Evolutionary conservation across 2,797 vertebrate species (phyloP).

Genomic region (Premnoplex brunnescens): DNA sequence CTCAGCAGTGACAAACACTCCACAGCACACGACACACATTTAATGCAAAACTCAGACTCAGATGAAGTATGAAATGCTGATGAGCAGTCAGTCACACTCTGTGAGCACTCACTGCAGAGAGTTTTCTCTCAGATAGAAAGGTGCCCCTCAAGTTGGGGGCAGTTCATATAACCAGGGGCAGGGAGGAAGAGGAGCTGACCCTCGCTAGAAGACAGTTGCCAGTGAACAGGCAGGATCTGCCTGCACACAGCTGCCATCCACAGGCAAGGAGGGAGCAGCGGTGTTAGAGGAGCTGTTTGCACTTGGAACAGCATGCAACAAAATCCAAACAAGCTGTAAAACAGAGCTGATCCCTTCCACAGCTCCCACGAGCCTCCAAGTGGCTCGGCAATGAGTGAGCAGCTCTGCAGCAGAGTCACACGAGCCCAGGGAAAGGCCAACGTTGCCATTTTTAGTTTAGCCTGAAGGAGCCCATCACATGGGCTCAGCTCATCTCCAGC

Average conservation of each 20-base stretch:
- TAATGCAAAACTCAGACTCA: conserved; percentile 20
- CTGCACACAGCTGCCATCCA: conserved; percentile 39
- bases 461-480: neutral
- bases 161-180: neutral
- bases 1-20: conserved; percentile 21
- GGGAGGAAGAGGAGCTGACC: neutral
- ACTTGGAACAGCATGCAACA: conserved; percentile 48
- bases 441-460: neutral
- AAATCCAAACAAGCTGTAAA: conserved; percentile 46
- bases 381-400: conserved; percentile 14
- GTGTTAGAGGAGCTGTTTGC: conserved; percentile 33
- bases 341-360: conserved; percentile 1
- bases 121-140: neutral
- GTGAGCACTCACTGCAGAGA: neutral
- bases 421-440: neutral
- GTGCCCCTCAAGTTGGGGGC: neutral
- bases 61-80: conserved; percentile 55
- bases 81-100: neutral
- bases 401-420: conserved; percentile 32
- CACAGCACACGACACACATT: conserved; percentile 43
- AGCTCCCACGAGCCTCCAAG: neutral
- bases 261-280: conserved; percentile 13
- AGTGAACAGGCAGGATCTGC: neutral
- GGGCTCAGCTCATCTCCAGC: neutral
- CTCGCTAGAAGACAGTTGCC: neutral